Evolutionary conservation across 2,113 vertebrate species (phyloP).

Genomic region (Alouatta palliata): DNA sequence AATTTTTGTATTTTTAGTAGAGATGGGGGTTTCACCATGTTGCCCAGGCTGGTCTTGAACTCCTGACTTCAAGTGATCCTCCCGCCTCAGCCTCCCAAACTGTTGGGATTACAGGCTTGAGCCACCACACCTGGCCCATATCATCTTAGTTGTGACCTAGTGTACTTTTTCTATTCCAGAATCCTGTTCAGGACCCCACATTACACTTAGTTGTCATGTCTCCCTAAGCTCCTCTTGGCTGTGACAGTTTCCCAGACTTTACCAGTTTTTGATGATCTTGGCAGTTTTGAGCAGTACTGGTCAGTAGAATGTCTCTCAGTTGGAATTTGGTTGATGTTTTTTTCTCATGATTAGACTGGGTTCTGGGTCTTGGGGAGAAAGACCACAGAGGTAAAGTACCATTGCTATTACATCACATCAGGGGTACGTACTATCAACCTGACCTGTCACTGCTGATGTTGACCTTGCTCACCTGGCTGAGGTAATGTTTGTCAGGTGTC

Average conservation of each 20-base stretch:
- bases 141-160: neutral
- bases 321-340: neutral
- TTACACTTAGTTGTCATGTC: neutral
- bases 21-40: neutral
- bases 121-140: no score
- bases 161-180: neutral
- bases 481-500: neutral
- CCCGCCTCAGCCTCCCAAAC: neutral
- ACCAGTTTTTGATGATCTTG: neutral
- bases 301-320: neutral
- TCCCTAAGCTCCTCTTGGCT: neutral
- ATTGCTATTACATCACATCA: neutral
- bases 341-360: neutral
- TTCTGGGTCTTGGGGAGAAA: neutral
- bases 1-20: neutral
- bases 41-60: neutral
- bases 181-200: neutral
- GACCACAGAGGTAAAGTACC: neutral
- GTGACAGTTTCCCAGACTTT: neutral
- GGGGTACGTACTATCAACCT: neutral
- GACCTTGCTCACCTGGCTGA: neutral
- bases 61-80: neutral
- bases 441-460: neutral
- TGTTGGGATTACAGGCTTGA: neutral
- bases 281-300: neutral